These are phyloP conservation scores for Trachelus tabidus DNA, from an alignment of 2,888 invertebrate species.

Conservation along the genomic window DNA sequence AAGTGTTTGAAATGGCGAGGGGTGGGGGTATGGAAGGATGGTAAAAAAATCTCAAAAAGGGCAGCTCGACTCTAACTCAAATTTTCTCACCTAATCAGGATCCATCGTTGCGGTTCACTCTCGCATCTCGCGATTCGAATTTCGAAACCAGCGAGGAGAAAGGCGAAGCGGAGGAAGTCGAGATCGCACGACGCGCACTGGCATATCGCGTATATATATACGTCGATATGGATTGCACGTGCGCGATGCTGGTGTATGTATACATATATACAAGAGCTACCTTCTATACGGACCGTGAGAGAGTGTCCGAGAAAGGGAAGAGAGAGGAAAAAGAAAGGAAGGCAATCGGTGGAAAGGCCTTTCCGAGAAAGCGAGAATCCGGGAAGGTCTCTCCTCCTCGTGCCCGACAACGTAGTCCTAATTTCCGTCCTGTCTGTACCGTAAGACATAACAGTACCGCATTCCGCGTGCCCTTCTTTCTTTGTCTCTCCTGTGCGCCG, in stretches of 20 bases:
- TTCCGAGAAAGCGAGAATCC: slow-evolving; percentile 48
- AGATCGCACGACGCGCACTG: neutral
- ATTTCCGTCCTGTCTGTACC: slow-evolving; percentile 63
- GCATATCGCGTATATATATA: neutral
- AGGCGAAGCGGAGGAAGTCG: neutral
- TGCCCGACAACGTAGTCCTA: slow-evolving; percentile 57
- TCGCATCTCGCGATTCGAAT: neutral
- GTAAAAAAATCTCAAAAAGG: neutral
- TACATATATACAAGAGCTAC: neutral
- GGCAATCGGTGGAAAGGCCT: slow-evolving; percentile 17
- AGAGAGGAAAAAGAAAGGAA: slow-evolving; percentile 20
- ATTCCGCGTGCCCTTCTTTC: slow-evolving; percentile 62
- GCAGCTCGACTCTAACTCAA: neutral
- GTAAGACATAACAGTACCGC: slow-evolving; percentile 65
- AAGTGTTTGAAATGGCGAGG: neutral
- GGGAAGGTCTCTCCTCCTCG: slow-evolving; percentile 34
- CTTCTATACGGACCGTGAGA: slow-evolving; percentile 2
- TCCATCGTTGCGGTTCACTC: neutral
- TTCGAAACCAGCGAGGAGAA: neutral
- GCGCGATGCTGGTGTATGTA: neutral
- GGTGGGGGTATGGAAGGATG: too few species aligned
- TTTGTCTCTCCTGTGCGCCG: slow-evolving; percentile 51
- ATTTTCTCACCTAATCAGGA: neutral
- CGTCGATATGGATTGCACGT: neutral
- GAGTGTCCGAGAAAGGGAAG: slow-evolving; percentile 5